phyloP scores from a whole-genome alignment of 2,888 invertebrate species.

The Cataglyphis albicans region DNA sequence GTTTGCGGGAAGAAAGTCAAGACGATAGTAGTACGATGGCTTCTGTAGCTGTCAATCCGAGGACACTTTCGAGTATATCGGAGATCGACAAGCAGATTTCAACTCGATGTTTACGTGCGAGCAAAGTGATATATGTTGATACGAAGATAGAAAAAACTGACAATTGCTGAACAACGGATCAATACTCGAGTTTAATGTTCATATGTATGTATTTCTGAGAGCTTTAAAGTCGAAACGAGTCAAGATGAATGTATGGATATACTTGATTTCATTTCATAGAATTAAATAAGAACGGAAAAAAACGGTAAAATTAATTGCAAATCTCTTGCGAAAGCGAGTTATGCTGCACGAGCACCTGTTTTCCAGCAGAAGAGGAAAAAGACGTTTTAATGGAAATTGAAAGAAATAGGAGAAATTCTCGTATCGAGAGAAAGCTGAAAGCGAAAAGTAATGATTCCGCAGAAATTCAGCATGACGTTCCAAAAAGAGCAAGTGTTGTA shows the following conservation, averaged over 20 bases:
- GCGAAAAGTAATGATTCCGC: slow-evolving; percentile 18
- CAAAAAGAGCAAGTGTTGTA: slow-evolving; percentile 8
- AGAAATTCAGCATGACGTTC: slow-evolving; percentile 25
- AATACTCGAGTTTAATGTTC: neutral
- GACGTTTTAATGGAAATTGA: neutral
- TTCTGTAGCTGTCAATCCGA: neutral
- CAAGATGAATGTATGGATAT: neutral
- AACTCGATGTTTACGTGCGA: neutral
- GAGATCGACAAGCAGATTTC: slow-evolving; percentile 8
- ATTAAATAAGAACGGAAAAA: neutral
- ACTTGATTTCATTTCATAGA: neutral
- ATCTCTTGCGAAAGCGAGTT: neutral
- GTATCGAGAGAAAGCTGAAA: slow-evolving; percentile 32
- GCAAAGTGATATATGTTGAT: neutral
- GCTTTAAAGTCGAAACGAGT: neutral
- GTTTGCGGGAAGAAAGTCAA: slow-evolving; percentile 23
- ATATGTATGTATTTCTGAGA: neutral
- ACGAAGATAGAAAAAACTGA: neutral
- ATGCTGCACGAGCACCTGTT: neutral
- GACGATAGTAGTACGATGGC: neutral
- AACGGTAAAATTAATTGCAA: neutral
- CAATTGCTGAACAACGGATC: too few species aligned
- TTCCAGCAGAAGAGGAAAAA: neutral
- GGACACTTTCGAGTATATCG: neutral
- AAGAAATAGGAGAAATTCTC: slow-evolving; percentile 1